Evolutionary conservation across 2,797 vertebrate species (phyloP).

Genomic region (Sebastes steindachneri): DNA sequence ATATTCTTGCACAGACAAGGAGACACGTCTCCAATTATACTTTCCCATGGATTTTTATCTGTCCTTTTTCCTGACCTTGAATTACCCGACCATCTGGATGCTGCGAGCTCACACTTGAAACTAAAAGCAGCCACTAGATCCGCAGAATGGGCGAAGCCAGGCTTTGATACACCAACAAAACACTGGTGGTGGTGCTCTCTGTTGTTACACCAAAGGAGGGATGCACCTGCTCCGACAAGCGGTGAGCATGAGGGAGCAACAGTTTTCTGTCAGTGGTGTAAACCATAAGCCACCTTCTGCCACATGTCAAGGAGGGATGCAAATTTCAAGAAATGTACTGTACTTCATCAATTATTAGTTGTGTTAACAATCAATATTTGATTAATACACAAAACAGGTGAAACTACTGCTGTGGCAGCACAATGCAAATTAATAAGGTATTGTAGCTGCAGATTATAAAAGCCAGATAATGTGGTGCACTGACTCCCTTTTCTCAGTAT

Average conservation of each 20-base stretch:
- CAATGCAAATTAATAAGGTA: not conserved
- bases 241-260: not conserved
- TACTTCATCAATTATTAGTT: too few relatives aligned
- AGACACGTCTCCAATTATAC: conserved; percentile 30
- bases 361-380: not conserved
- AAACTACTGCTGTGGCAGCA: not conserved
- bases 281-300: not conserved
- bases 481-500: not conserved
- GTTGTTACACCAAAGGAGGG: conserved; percentile 4
- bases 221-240: conserved; percentile 3
- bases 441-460: not conserved
- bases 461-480: not conserved
- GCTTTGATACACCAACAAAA: conserved; percentile 25
- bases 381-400: not conserved
- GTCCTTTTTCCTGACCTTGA: conserved; percentile 40
- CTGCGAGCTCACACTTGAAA: conserved; percentile 14
- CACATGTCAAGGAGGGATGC: not conserved
- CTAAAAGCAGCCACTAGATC: not conserved
- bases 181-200: not conserved
- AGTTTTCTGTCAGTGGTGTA: not conserved
- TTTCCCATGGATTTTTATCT: conserved; percentile 35
- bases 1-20: conserved; percentile 24
- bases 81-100: conserved; percentile 47
- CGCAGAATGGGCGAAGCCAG: not conserved
- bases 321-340: not conserved